Evolutionary conservation across 1,140 invertebrate genomes (phyloP), one percentile per base, ranked within the genome.

Genomic region (Kradibia gibbosae): DNA sequence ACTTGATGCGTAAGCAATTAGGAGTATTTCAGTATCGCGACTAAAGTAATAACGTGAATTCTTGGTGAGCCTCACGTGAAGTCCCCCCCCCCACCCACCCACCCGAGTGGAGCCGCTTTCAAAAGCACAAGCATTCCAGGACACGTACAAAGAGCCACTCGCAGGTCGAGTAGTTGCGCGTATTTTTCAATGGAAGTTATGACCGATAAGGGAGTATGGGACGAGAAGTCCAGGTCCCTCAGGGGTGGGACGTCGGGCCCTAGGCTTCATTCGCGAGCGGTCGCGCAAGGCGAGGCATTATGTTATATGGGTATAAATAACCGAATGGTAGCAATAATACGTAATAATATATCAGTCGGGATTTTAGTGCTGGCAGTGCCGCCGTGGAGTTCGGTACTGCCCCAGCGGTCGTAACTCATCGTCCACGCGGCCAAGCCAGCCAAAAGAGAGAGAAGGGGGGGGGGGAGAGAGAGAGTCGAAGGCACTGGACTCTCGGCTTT

Each of bases 281-380:
- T 11, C 81, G 48, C 53, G 65, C 36, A 55, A 31, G 5, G 75
- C 36, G 76, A 67, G 20, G 57, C 74, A 74, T 74, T 79, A 78
- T 53, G 70, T 90, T 90, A 91, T 91, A 91, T 91, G 89, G 90
- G 88, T 91, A 91, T 91, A 91, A 91, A 91, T 91, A 91, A 91
- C 90, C 89, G 89, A 90, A 90, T 88, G 87, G 88, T 87, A 90
- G 90, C 90, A 91, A 91, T 91, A 90, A 91, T 91, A 91, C 91
- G 90, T 91, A 91, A 91, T 91, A 91, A 91, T 91, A 91, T 91
- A 91, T 91, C 91, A 91, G 91, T 88, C 89, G 88, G 91, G 91
- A 91, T 91, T 91, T 91, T 90, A 91, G 90, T 91, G 87, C 87
- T 87, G 89, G 84, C 89, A 88, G 88, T 87, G 86, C 87, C 87